Percentiles rank a stretch among this genome's conserved stretches.
These are phyloP conservation scores for Lagopus muta DNA, from an alignment of 2,113 vertebrate genomes.

Conservation along the genomic window DNA sequence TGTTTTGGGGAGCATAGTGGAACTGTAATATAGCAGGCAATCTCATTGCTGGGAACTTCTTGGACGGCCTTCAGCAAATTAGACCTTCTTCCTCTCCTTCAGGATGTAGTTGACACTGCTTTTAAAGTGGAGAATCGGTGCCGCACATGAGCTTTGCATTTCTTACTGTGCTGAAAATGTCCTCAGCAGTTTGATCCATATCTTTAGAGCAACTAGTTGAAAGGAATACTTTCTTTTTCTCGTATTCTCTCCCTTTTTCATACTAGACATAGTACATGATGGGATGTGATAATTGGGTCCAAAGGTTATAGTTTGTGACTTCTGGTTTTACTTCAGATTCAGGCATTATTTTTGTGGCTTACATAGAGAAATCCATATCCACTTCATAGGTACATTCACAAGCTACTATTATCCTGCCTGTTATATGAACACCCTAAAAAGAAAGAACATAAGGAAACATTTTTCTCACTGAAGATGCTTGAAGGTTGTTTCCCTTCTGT, in stretches of 20 bases:
- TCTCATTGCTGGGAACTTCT: not conserved
- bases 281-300: not conserved
- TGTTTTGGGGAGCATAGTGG: not conserved
- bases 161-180: not conserved
- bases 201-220: not conserved
- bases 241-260: not conserved
- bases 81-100: not conserved
- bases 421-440: not conserved
- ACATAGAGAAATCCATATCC: not conserved
- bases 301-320: not conserved
- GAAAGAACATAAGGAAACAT: not conserved
- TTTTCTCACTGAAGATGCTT: not conserved
- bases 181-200: rapidly evolving
- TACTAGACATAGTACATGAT: not conserved
- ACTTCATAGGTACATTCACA: not conserved
- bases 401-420: not conserved
- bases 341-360: not conserved
- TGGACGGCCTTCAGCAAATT: not conserved
- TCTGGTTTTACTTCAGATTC: not conserved
- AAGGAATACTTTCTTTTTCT: not conserved
- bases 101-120: not conserved
- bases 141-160: not conserved
- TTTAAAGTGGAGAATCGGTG: not conserved
- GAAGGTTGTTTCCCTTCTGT: not conserved
- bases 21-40: not conserved